Conservation (phyloP, 2,797 vertebrate species). For the Neosilurus hyrtlii region DNA sequence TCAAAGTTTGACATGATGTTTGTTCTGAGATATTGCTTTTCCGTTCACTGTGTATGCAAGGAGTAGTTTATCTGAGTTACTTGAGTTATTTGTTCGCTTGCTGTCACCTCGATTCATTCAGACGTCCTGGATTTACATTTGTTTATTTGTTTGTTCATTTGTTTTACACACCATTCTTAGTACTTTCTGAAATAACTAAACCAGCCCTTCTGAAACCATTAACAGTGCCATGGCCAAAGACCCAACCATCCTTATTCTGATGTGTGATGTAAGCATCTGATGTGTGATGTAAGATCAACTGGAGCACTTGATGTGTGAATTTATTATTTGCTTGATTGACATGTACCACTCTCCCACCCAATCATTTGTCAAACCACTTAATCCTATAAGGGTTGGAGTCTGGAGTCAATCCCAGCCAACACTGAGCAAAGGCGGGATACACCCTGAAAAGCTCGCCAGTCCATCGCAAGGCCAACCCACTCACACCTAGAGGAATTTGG, state of each 20-base stretch:
- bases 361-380: too few relatives aligned
- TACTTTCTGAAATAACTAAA: not conserved
- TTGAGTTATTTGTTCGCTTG: too few relatives aligned
- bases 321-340: not conserved
- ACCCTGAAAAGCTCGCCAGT: too few relatives aligned
- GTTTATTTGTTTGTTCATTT: too few relatives aligned
- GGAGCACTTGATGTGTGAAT: not conserved
- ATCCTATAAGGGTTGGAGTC: too few relatives aligned
- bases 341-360: not conserved
- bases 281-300: not conserved
- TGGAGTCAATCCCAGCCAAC: too few relatives aligned
- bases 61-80: not conserved
- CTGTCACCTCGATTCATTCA: not conserved
- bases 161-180: not conserved
- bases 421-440: too few relatives aligned
- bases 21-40: constrained; percentile 1
- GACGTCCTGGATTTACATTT: not conserved
- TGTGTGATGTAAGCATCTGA: not conserved
- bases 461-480: too few relatives aligned
- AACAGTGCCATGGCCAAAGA: not conserved
- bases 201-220: not conserved
- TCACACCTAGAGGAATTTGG: too few relatives aligned
- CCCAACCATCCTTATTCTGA: not conserved
- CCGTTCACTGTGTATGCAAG: not conserved
- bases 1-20: not conserved